Conservation (phyloP, 2,888 invertebrate species). For the Chesias legatella region DNA sequence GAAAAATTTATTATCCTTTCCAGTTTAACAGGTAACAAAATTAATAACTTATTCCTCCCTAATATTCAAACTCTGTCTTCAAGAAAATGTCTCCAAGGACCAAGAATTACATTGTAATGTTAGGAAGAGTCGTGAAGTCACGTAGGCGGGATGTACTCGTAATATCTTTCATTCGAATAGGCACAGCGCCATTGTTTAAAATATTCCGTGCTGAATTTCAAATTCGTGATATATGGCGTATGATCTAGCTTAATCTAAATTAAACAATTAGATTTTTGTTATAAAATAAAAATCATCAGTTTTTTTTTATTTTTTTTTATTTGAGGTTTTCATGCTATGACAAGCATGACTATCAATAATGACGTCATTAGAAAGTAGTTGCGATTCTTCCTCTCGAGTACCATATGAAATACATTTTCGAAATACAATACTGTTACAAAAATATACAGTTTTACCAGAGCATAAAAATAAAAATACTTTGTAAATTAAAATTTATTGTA, state of each 20-base stretch:
- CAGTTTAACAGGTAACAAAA: conserved; percentile 23
- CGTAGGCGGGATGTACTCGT: conserved; percentile 17
- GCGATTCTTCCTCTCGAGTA: no score
- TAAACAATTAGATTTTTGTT: neutral
- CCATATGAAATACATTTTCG: no score
- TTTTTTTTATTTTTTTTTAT: no score
- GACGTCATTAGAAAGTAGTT: no score
- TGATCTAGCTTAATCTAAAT: conserved; percentile 1
- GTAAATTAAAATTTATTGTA: no score
- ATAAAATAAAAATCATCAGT: no score
- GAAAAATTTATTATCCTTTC: conserved; percentile 16
- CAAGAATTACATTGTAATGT: conserved; percentile 23
- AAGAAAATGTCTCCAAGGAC: conserved; percentile 15
- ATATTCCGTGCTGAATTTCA: conserved; percentile 7
- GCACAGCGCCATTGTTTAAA: conserved; percentile 10
- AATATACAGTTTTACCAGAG: no score
- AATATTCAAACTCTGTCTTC: conserved; percentile 21
- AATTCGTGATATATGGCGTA: conserved; percentile 1
- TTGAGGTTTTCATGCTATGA: no score
- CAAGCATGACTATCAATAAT: no score
- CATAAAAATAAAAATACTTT: no score
- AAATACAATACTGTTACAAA: no score
- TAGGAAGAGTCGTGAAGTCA: conserved; percentile 15
- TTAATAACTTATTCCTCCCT: conserved; percentile 24
- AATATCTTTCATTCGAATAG: conserved; percentile 14